Conservation (phyloP, 2,888 invertebrate species). For the Drosophila engyochracea region DNA sequence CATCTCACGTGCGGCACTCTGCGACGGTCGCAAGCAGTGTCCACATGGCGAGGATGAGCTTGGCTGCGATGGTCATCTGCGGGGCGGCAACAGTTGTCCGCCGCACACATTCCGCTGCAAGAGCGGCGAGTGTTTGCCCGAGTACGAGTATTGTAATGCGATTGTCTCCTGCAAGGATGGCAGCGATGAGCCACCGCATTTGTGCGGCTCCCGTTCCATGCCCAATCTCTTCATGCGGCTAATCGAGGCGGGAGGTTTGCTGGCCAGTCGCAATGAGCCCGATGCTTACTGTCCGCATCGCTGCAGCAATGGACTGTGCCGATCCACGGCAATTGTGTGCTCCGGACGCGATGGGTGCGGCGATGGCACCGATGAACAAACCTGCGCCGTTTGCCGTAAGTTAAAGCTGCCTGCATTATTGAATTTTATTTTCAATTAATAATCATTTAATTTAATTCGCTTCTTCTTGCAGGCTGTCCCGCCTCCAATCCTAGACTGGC, state of each 20-base stretch:
- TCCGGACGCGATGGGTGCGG: slow-evolving; percentile 96
- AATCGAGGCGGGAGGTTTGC: slow-evolving; percentile 79
- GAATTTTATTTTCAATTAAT: neutral
- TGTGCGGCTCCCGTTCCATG: slow-evolving; percentile 87
- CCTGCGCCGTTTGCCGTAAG: slow-evolving; percentile 95
- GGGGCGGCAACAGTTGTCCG: slow-evolving; percentile 88
- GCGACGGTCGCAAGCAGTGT: slow-evolving; percentile 92
- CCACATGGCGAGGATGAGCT: slow-evolving; percentile 92
- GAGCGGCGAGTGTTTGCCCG: slow-evolving; percentile 94
- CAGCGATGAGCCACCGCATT: slow-evolving; percentile 94
- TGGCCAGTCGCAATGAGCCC: slow-evolving; percentile 69
- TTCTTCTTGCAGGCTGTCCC: slow-evolving; percentile 86
- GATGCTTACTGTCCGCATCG: slow-evolving; percentile 90
- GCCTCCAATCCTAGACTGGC: slow-evolving; percentile 82
- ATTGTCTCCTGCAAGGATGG: slow-evolving; percentile 94
- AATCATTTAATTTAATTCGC: neutral
- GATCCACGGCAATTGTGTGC: slow-evolving; percentile 95
- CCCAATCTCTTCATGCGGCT: slow-evolving; percentile 84
- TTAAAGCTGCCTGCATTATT: slow-evolving; percentile 67
- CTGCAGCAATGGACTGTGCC: slow-evolving; percentile 94
- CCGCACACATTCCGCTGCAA: slow-evolving; percentile 93
- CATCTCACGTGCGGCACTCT: slow-evolving; percentile 92
- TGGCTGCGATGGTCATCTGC: slow-evolving; percentile 88
- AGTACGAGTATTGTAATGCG: slow-evolving; percentile 96
- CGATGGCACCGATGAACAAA: slow-evolving; percentile 94